Percentiles rank a stretch among this genome's conserved stretches.
Conservation (phyloP, 2,797 vertebrate genomes). For the Acropternis orthonyx region DNA sequence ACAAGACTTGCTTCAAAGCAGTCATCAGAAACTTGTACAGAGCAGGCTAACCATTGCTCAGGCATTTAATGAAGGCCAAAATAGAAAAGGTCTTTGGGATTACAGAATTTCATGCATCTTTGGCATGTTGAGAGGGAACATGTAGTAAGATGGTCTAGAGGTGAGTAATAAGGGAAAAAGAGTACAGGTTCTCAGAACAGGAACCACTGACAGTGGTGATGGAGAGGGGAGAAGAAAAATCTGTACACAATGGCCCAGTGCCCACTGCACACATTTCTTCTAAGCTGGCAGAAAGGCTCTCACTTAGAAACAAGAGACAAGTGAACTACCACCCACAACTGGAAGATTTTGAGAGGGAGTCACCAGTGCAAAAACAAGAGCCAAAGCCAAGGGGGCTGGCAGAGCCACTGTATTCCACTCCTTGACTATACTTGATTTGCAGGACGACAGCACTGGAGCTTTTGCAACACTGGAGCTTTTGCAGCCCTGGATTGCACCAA, state of each 20-base stretch:
- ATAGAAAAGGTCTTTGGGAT: background rate
- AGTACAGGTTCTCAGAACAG: background rate
- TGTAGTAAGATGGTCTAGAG: background rate
- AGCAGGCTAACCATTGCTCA: background rate
- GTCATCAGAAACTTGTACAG: background rate
- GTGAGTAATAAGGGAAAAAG: background rate
- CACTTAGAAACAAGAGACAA: background rate
- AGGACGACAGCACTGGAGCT: background rate
- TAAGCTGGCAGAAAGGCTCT: background rate
- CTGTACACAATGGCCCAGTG: background rate
- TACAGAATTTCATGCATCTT: background rate
- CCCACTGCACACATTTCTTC: background rate
- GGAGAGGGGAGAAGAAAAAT: background rate
- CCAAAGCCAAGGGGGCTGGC: background rate
- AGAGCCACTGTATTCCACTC: background rate
- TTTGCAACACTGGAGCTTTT: background rate
- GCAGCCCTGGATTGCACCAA: background rate
- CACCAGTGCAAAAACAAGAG: background rate
- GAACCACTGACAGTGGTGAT: background rate
- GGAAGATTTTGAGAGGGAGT: background rate
- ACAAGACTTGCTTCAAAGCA: background rate
- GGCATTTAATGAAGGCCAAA: background rate
- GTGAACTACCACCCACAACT: accelerated
- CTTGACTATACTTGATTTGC: background rate
- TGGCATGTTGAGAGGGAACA: background rate